Evolutionary conservation across 2,797 vertebrate genomes (phyloP).

Genomic region (Spinus pinus): DNA sequence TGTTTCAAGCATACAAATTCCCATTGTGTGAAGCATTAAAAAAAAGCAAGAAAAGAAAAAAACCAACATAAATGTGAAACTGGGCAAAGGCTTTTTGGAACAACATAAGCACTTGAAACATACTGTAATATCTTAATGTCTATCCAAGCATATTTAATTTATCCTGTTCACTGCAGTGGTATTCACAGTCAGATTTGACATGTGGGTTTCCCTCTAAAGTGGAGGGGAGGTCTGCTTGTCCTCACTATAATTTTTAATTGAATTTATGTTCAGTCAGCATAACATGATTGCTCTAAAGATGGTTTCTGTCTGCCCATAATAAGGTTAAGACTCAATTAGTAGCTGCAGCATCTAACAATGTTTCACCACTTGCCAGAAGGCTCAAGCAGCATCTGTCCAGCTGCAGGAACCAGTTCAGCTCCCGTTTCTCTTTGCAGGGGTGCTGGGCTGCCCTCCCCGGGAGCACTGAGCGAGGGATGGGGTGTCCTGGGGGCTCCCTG

Average conservation of each 20-base stretch:
- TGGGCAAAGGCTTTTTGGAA: not conserved
- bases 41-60: not conserved
- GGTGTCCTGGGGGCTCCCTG: fast-evolving
- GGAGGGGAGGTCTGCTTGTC: not conserved
- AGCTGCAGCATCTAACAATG: not conserved
- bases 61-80: not conserved
- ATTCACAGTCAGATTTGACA: not conserved
- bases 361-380: constrained; percentile 35
- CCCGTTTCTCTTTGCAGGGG: fast-evolving
- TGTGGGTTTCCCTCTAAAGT: not conserved
- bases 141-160: not conserved
- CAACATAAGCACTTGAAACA: not conserved
- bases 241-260: constrained; percentile 37
- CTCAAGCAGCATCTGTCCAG: not conserved
- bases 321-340: constrained; percentile 42
- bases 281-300: constrained; percentile 27
- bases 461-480: fast-evolving
- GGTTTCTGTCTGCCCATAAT: constrained; percentile 38
- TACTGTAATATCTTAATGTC: not conserved
- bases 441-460: fast-evolving
- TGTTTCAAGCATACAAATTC: not conserved
- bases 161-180: not conserved
- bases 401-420: not conserved
- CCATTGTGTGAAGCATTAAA: not conserved
- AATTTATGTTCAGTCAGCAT: constrained; percentile 39